phyloP scores from a whole-genome alignment of 2,113 vertebrate genomes.

The Oriolus oriolus region DNA sequence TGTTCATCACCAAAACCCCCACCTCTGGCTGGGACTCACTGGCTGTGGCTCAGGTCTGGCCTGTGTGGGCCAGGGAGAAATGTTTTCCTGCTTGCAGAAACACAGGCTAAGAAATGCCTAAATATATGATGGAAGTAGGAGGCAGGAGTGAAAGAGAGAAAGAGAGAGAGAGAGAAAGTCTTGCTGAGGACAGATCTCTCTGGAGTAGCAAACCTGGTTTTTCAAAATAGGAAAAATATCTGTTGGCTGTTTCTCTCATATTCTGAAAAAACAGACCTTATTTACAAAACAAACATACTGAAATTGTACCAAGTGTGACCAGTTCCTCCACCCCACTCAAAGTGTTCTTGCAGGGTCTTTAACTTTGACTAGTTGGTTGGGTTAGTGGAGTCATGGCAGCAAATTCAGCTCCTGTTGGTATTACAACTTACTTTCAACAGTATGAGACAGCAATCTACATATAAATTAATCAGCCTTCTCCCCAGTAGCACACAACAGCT shows the following conservation, averaged over 20 bases:
- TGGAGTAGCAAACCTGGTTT: background rate
- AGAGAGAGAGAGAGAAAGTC: background rate
- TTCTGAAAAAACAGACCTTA: background rate
- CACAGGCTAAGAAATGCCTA: background rate
- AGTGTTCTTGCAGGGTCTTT: background rate
- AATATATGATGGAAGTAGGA: background rate
- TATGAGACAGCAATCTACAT: background rate
- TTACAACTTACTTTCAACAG: background rate
- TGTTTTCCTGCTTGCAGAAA: background rate
- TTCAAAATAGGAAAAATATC: background rate
- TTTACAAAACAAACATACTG: background rate
- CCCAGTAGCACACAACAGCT: background rate
- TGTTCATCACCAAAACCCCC: background rate
- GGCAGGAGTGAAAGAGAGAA: background rate
- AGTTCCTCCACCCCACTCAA: background rate
- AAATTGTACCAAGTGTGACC: background rate
- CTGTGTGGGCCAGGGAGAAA: background rate
- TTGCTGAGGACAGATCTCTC: background rate
- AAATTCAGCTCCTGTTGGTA: background rate
- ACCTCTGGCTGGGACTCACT: background rate
- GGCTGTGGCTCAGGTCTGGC: background rate
- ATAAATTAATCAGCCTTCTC: background rate
- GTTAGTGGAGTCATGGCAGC: background rate
- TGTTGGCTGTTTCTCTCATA: background rate
- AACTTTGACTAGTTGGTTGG: background rate